These are phyloP conservation scores for Sinohyriopsis cumingii DNA, from an alignment of 2,888 invertebrate species.

Conservation along the genomic window DNA sequence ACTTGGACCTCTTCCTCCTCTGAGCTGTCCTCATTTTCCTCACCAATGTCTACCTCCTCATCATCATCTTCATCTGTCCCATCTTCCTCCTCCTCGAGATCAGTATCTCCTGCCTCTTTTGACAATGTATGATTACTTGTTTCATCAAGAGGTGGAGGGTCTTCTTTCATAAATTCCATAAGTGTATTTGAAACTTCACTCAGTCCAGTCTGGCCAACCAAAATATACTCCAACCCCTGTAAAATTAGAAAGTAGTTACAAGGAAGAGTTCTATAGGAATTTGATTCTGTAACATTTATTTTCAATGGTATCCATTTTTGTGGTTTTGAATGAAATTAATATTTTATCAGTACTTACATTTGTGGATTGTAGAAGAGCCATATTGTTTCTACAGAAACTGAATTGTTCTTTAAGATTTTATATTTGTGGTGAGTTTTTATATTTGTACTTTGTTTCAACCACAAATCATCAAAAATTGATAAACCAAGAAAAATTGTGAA, in stretches of 20 bases:
- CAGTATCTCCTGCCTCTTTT: constrained; percentile 21
- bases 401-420: too few species aligned
- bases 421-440: too few species aligned
- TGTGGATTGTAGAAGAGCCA: too few species aligned
- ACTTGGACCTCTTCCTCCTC: neutral
- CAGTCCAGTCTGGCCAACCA: constrained; percentile 44
- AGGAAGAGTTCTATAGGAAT: neutral
- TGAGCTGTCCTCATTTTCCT: constrained; percentile 2
- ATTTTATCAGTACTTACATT: too few species aligned
- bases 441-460: too few species aligned
- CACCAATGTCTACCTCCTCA: neutral
- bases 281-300: neutral
- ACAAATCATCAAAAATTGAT: too few species aligned
- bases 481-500: too few species aligned
- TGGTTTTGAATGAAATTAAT: too few species aligned
- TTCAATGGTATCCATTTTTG: too few species aligned
- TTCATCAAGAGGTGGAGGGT: constrained; percentile 17
- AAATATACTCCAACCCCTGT: constrained; percentile 59
- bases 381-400: too few species aligned
- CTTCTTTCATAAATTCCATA: constrained; percentile 12
- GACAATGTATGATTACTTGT: constrained; percentile 19
- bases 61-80: constrained; percentile 8
- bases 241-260: constrained; percentile 3
- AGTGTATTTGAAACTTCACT: constrained; percentile 19
- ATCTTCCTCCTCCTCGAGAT: constrained; percentile 16